Evolutionary conservation across 2,797 vertebrate genomes (phyloP).

Genomic region (Denticeps clupeoides): DNA sequence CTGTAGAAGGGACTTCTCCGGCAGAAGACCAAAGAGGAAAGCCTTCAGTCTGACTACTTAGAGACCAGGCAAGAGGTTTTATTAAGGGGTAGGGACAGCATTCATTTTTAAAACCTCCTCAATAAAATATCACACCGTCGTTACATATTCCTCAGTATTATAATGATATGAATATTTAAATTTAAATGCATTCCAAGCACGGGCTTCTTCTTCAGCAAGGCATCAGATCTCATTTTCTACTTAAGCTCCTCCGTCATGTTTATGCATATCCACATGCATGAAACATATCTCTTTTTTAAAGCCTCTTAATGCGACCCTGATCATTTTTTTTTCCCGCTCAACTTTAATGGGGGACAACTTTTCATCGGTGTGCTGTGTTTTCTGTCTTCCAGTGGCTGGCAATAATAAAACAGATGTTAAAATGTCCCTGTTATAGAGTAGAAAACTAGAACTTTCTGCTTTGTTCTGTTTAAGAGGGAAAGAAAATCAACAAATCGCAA

Average conservation of each 20-base stretch:
- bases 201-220: slow-evolving; percentile 58
- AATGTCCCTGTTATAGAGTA: slow-evolving; percentile 60
- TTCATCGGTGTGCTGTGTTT: slow-evolving; percentile 44
- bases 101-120: slow-evolving; percentile 79
- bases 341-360: slow-evolving; percentile 65
- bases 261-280: slow-evolving; percentile 75
- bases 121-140: slow-evolving; percentile 78
- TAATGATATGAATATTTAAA: slow-evolving; percentile 83
- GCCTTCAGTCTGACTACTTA: slow-evolving; percentile 41
- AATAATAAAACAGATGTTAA: slow-evolving; percentile 63
- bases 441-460: slow-evolving; percentile 56
- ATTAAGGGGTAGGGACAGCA: slow-evolving; percentile 73
- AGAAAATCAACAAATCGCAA: slow-evolving; percentile 26
- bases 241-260: slow-evolving; percentile 76
- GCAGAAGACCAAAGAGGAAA: slow-evolving; percentile 36
- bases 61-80: slow-evolving; percentile 55
- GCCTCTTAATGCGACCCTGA: slow-evolving; percentile 62
- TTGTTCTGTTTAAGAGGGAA: slow-evolving; percentile 20
- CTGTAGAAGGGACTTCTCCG: slow-evolving; percentile 13
- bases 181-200: slow-evolving; percentile 71
- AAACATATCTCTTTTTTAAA: slow-evolving; percentile 64
- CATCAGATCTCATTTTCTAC: slow-evolving; percentile 77
- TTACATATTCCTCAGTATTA: slow-evolving; percentile 80
- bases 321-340: slow-evolving; percentile 71
- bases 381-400: slow-evolving; percentile 4